These are phyloP conservation scores for Aptenodytes patagonicus DNA, from an alignment of 2,113 vertebrate species.

Conservation along the genomic window DNA sequence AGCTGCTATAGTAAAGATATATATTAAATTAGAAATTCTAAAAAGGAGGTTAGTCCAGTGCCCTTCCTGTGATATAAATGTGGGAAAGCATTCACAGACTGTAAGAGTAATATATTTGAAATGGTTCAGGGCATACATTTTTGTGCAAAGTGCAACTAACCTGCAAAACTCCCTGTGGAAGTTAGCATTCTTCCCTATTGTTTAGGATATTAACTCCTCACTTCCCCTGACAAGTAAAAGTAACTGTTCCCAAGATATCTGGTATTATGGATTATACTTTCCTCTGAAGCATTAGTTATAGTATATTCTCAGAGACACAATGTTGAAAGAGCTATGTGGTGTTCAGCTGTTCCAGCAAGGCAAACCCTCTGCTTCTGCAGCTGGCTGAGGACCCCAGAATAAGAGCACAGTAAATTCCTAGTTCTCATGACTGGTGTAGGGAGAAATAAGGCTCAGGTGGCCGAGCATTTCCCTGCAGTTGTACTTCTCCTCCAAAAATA, in stretches of 20 bases:
- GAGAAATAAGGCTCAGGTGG: not conserved
- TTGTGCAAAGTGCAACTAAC: not conserved
- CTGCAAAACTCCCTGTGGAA: not conserved
- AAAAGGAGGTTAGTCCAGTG: not conserved
- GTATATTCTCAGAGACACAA: not conserved
- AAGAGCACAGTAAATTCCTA: not conserved
- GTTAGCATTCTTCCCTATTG: not conserved
- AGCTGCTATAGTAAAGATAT: not conserved
- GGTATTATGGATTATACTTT: not conserved
- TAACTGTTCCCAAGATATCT: not conserved
- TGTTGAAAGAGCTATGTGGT: not conserved
- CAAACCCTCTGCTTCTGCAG: not conserved
- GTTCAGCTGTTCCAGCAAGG: not conserved
- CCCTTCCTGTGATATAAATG: not conserved
- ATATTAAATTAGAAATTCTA: not conserved
- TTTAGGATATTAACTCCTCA: conserved; percentile 6
- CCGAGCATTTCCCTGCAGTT: not conserved
- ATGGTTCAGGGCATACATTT: not conserved
- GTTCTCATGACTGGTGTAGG: not conserved
- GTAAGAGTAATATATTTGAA: not conserved
- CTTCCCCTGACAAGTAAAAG: not conserved
- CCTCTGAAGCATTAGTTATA: not conserved
- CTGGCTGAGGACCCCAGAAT: not conserved
- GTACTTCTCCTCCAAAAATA: not conserved
- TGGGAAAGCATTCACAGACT: not conserved